Base-by-base conservation (phyloP, 1,140 invertebrate genomes). In the Drosophila mayri region DNA sequence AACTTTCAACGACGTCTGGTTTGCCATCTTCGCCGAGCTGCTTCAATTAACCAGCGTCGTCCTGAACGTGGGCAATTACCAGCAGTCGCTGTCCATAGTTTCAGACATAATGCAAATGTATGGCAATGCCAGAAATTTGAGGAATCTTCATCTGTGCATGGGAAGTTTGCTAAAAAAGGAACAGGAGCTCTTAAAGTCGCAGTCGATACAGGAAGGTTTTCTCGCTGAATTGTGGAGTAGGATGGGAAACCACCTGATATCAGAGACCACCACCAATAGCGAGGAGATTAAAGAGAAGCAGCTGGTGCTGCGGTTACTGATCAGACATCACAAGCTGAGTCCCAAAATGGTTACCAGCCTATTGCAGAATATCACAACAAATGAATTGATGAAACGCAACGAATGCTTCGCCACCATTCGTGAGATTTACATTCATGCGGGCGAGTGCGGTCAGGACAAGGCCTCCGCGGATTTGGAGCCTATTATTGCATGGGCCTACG, bases 361-460 rank as follows among this genome's bases (percentile, higher is more conserved):
- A n/a, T 20, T 92, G n/a, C 80, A 87, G 30, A 80, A 41, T 18
- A 81, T 92, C 30, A 86, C 73, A 20, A 76, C 75, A 2, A 92
- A 81, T 37, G 77, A 79, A 11, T 43, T 82, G 35, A 16, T 92
- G 10, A 74, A 66, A 25, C 79, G 91, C 14, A 87, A 81, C n/a
- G 91, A 92, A 71, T 90, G 91, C 52, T 50, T 92, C 6, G 52
- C 64, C 14, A 92, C 85, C 3, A 67, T 92, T 38, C 77, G 91
- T 4, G 66, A 84, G 18, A 75, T 91, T n/a, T 87, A 87, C 5
- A 79, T 81, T 25, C 44, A 84, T 52, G 78, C 79, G 1, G 71
- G 71, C 2, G 57, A 55, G 1, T 90, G 76, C 68, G 84, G 84
- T 11, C 43, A 76, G 10, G 76, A 92, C 18, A 92, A 92, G 30